These are phyloP conservation scores for Isichthys henryi DNA, from an alignment of 2,113 vertebrate species.

Conservation along the genomic window DNA sequence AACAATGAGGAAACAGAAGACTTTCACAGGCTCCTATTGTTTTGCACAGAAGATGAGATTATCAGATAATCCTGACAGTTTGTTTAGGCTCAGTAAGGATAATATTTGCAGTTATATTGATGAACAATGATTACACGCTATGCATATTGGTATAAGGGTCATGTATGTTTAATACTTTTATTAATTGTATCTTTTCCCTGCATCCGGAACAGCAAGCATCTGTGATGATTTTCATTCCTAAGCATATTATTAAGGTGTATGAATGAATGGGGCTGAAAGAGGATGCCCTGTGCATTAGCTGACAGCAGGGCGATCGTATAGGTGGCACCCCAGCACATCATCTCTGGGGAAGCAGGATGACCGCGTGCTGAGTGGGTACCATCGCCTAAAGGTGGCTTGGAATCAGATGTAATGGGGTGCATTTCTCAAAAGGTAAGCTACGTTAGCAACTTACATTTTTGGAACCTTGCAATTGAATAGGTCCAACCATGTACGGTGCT, in stretches of 20 bases:
- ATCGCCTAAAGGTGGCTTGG: not conserved
- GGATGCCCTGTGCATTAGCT: not conserved
- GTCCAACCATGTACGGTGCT: not conserved
- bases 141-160: not conserved
- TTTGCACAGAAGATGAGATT: conserved; percentile 3
- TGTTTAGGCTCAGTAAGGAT: not conserved
- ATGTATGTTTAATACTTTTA: not conserved
- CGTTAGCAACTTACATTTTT: not conserved
- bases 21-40: not conserved
- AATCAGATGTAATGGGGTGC: not conserved
- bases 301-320: not conserved
- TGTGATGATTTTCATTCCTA: not conserved
- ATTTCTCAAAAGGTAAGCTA: not conserved
- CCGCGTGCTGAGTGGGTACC: not conserved
- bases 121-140: not conserved
- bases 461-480: not conserved
- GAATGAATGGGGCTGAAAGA: not conserved
- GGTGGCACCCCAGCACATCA: not conserved
- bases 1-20: not conserved
- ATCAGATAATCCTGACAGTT: not conserved
- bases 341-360: not conserved
- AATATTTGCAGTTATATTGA: not conserved
- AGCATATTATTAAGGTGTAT: not conserved
- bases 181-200: not conserved
- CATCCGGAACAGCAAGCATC: not conserved